Percentiles rank a stretch among this genome's conserved stretches.
Conservation (phyloP, 1,140 invertebrate genomes). For the Dinoponera quadriceps region DNA sequence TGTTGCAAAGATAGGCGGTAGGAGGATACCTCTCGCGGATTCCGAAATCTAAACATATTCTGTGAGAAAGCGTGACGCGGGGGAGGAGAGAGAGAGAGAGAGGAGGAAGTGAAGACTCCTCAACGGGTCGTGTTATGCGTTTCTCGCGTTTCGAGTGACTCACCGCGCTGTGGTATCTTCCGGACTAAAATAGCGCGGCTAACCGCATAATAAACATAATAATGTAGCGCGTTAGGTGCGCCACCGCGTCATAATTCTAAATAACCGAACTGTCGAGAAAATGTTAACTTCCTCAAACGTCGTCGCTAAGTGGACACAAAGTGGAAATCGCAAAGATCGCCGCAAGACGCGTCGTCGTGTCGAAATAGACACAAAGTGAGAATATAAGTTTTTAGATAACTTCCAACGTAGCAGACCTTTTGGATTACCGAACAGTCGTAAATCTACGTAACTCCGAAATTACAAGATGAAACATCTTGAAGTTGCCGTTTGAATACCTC, state of each 20-base stretch:
- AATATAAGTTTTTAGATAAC: too few relatives aligned
- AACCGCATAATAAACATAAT: constrained; percentile 51
- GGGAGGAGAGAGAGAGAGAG: too few relatives aligned
- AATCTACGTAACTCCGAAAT: too few relatives aligned
- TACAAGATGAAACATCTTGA: too few relatives aligned
- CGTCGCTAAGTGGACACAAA: neutral
- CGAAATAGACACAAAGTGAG: too few relatives aligned
- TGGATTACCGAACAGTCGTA: too few relatives aligned
- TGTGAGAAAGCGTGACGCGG: constrained; percentile 31
- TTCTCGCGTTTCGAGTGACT: constrained; percentile 69
- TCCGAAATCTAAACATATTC: constrained; percentile 82
- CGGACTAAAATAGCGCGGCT: constrained; percentile 52
- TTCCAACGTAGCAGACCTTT: too few relatives aligned
- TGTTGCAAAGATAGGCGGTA: constrained; percentile 62
- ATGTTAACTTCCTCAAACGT: neutral
- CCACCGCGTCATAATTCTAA: neutral
- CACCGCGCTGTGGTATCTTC: constrained; percentile 35
- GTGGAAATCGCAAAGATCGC: neutral
- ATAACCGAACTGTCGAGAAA: neutral
- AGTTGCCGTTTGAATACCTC: too few relatives aligned
- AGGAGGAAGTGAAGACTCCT: constrained; percentile 36
- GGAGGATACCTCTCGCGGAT: constrained; percentile 71
- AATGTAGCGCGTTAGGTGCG: neutral
- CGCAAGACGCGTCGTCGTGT: too few relatives aligned
- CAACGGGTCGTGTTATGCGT: constrained; percentile 37